Conservation (phyloP, 2,888 invertebrate species). For the Ctena decussata region DNA sequence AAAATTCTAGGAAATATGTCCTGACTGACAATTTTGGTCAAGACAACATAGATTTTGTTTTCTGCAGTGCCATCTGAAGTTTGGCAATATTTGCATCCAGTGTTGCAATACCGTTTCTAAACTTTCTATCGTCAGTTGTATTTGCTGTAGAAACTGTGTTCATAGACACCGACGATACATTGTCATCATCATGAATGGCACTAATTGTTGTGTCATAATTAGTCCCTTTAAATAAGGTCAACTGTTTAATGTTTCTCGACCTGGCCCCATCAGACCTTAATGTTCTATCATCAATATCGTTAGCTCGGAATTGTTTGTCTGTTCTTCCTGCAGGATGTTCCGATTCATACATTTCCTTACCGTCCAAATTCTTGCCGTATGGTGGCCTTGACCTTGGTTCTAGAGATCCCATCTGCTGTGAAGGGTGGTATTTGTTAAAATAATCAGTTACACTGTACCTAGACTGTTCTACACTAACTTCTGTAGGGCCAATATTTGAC, state of each 20-base stretch:
- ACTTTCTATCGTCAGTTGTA: constrained; percentile 78
- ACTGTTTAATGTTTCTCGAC: constrained; percentile 33
- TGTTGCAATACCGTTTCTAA: constrained; percentile 80
- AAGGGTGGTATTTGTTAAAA: constrained; percentile 77
- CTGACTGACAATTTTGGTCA: too few relatives aligned
- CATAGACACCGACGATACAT: constrained; percentile 71
- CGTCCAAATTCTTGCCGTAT: neutral
- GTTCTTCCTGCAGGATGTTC: neutral
- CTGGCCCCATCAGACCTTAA: constrained; percentile 28
- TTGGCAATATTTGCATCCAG: constrained; percentile 83
- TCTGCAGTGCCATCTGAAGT: constrained; percentile 78
- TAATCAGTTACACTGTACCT: constrained; percentile 82
- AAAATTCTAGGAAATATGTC: too few relatives aligned
- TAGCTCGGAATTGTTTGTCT: constrained; percentile 28
- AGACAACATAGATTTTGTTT: constrained; percentile 77
- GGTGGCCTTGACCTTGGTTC: constrained; percentile 1
- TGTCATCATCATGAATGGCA: constrained; percentile 77
- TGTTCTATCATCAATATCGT: constrained; percentile 55
- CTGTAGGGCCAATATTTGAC: constrained; percentile 28
- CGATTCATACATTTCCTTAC: constrained; percentile 1
- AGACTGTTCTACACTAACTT: constrained; percentile 67
- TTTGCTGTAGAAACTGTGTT: constrained; percentile 68
- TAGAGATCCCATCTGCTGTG: constrained; percentile 30
- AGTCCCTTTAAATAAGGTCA: constrained; percentile 48
- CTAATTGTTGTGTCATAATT: constrained; percentile 76